phyloP scores from a whole-genome alignment of 2,113 vertebrate genomes.

The Balaenoptera acutorostrata region DNA sequence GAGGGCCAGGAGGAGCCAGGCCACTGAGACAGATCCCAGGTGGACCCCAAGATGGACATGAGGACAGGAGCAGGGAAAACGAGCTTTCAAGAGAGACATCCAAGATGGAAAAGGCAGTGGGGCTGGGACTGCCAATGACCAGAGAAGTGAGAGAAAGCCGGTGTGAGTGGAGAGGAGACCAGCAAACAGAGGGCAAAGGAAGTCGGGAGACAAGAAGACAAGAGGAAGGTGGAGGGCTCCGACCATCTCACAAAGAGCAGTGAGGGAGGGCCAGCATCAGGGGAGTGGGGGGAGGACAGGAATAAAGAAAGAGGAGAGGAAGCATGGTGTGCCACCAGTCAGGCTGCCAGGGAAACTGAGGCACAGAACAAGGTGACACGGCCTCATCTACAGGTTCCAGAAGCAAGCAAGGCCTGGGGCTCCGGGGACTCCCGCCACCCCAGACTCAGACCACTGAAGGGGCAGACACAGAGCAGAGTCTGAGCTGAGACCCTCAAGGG shows the following conservation, averaged over 20 bases:
- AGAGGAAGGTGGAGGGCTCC: too few relatives aligned
- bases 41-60: neutral
- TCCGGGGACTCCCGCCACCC: neutral
- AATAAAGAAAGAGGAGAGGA: neutral
- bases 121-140: neutral
- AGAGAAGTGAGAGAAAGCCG: neutral
- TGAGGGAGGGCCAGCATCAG: neutral
- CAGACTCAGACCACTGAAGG: neutral
- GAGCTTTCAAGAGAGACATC: neutral
- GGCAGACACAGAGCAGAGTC: neutral
- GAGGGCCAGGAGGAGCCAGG: neutral
- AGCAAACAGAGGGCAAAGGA: neutral
- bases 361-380: neutral
- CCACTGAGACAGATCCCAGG: neutral
- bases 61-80: neutral
- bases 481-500: too few relatives aligned
- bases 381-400: neutral
- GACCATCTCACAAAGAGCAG: neutral
- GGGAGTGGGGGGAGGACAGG: neutral
- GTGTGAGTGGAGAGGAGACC: neutral
- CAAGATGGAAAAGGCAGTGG: neutral
- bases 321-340: neutral
- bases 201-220: neutral
- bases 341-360: neutral
- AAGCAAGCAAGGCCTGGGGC: neutral